Base-by-base conservation (phyloP, 2,797 vertebrate genomes). In the Lepidocolaptes lacrymiger region DNA sequence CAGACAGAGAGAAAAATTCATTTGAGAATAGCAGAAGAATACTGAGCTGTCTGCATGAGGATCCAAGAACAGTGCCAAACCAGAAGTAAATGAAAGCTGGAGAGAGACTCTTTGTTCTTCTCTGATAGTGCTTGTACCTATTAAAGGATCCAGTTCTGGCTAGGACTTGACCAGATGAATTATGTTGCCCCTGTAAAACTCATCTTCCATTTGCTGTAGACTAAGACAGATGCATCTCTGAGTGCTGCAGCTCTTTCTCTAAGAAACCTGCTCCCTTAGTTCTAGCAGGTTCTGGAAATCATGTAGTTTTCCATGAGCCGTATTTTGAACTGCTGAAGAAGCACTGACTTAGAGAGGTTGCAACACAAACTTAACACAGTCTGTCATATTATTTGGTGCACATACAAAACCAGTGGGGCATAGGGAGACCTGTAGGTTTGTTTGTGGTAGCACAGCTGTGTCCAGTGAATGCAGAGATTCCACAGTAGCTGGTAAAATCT, bases 321-420 rank as follows among this genome's bases (percentile, higher is more conserved):
- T 63, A 4, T 30, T 37, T 26, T 37, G 32, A 80, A 24, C n/a
- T 66, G 8, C 36, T 21, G 18, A 52, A 76, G 44, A 66, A 21
- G 10, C 20, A 28, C 9, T 55, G 39, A 27, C 36, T 76, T 44
- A 1, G 2, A 30, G 62, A 84, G 77, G 27, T 41, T 88, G 73
- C 69, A 87, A 36, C 34, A 48, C n/a, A 11, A 56, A 37, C n/a
- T 36, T 36, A 2, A 7, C 5, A 3, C 0, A 0, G 4, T 63
- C 19, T 66, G 73, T 84, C 32, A 1, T 58, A 2, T 5, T 39
- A 1, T 32, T 69, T 62, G 36, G 12, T 48, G 32, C 4, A 2
- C 32, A 3, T 37, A 18, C 18, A n/a, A 54, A 79, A 14, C 30
- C 28, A 12, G 8, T 27, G 46, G n/a, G 22, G 9, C 14, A 14